phyloP scores from a whole-genome alignment of 2,113 vertebrate genomes.

The Phaethon lepturus region DNA sequence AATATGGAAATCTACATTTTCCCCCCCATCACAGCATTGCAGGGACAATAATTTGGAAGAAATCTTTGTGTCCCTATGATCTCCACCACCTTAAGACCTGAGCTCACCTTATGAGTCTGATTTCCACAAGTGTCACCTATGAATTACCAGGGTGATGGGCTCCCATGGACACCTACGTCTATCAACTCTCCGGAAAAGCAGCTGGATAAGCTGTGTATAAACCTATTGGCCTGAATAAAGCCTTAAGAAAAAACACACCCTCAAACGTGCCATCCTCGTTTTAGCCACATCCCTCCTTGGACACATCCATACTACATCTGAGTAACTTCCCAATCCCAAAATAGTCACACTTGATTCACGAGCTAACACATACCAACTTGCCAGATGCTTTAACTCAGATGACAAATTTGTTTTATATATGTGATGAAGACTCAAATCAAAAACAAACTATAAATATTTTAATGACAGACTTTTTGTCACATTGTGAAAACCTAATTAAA shows the following conservation, averaged over 20 bases:
- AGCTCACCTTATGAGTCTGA: rapidly evolving
- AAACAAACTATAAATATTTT: slow-evolving; percentile 50
- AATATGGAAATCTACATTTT: background rate
- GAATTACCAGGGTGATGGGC: background rate
- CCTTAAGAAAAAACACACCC: background rate
- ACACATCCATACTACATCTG: background rate
- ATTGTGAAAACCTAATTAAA: slow-evolving; percentile 29
- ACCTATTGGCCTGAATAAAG: background rate
- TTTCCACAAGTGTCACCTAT: background rate
- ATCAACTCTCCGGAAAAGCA: background rate
- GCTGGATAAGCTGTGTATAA: background rate
- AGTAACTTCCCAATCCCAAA: slow-evolving; percentile 1
- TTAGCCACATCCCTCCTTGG: background rate
- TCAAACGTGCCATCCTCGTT: background rate
- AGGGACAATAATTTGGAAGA: background rate
- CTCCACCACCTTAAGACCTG: background rate
- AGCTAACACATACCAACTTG: background rate
- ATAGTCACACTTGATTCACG: background rate
- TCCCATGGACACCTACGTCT: rapidly evolving
- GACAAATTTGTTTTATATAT: slow-evolving; percentile 11
- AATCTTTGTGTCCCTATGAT: background rate
- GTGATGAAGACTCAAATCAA: slow-evolving; percentile 14
- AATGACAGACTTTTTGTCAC: background rate
- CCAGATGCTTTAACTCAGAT: slow-evolving; percentile 45
- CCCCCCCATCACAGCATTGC: background rate